Conservation (phyloP, 2,113 vertebrate genomes). For the Acanthisitta chloris region DNA sequence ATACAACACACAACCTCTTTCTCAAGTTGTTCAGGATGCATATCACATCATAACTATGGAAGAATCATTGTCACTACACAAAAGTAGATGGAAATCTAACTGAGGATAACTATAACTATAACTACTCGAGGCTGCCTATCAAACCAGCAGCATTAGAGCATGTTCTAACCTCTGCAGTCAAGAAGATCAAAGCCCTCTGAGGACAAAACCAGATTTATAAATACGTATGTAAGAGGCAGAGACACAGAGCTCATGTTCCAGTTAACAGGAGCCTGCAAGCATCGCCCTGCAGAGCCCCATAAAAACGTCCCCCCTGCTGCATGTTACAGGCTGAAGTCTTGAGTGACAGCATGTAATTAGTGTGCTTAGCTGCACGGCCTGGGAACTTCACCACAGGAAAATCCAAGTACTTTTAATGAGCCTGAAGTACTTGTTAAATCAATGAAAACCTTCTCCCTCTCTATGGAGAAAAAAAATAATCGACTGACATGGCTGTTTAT, state of each 20-base stretch:
- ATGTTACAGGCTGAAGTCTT: not conserved
- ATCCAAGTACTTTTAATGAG: not conserved
- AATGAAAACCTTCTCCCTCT: not conserved
- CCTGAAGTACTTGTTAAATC: not conserved
- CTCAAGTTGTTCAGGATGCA: not conserved
- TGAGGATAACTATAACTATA: not conserved
- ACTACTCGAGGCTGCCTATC: not conserved
- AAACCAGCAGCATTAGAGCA: not conserved
- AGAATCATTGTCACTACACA: not conserved
- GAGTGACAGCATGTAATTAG: not conserved
- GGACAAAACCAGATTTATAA: not conserved
- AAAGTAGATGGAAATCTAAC: not conserved
- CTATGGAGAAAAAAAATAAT: not conserved
- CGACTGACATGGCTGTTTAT: not conserved
- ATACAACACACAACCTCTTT: not conserved
- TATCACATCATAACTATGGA: not conserved
- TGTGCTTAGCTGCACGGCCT: not conserved
- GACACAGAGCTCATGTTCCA: not conserved
- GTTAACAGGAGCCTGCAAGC: not conserved
- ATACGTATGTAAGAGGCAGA: not conserved
- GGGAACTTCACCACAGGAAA: not conserved
- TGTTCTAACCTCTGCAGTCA: not conserved
- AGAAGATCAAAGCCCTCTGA: not conserved
- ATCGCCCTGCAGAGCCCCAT: not conserved
- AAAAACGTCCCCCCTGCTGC: not conserved